Conservation (phyloP, 2,888 invertebrate genomes). For the Dicycla oo region DNA sequence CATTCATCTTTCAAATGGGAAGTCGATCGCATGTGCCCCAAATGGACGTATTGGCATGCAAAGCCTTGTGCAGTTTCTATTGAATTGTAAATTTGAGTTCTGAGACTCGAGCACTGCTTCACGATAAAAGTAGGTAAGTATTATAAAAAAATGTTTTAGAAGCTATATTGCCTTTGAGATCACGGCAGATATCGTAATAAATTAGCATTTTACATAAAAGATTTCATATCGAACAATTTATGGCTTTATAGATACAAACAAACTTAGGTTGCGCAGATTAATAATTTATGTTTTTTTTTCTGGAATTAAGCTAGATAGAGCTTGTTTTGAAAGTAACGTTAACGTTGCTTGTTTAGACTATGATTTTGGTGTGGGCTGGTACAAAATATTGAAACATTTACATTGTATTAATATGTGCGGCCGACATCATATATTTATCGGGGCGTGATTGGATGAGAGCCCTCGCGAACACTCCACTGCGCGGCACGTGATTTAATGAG, state of each 20-base stretch:
- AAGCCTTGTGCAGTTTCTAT: constrained; percentile 89
- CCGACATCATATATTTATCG: constrained; percentile 79
- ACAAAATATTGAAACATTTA: constrained; percentile 53
- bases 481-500: constrained; percentile 86
- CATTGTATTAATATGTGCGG: constrained; percentile 73
- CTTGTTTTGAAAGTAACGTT: neutral
- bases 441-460: constrained; percentile 81
- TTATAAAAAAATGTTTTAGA: constrained; percentile 71
- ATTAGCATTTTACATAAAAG: constrained; percentile 50
- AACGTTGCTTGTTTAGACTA: constrained; percentile 1
- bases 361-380: constrained; percentile 9
- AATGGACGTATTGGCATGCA: constrained; percentile 89
- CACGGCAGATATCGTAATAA: constrained; percentile 47
- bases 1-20: constrained; percentile 87
- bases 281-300: constrained; percentile 28
- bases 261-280: constrained; percentile 30
- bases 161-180: constrained; percentile 49
- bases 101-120: constrained; percentile 82
- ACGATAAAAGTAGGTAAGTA: constrained; percentile 75
- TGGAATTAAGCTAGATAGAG: neutral
- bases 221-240: constrained; percentile 58
- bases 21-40: constrained; percentile 87
- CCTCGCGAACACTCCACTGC: constrained; percentile 80
- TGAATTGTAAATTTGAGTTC: constrained; percentile 89
- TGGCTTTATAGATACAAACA: constrained; percentile 47